Percentiles rank a stretch among this genome's conserved stretches.
Conservation (phyloP, 1,140 invertebrate genomes). For the Bombus difficillimus region DNA sequence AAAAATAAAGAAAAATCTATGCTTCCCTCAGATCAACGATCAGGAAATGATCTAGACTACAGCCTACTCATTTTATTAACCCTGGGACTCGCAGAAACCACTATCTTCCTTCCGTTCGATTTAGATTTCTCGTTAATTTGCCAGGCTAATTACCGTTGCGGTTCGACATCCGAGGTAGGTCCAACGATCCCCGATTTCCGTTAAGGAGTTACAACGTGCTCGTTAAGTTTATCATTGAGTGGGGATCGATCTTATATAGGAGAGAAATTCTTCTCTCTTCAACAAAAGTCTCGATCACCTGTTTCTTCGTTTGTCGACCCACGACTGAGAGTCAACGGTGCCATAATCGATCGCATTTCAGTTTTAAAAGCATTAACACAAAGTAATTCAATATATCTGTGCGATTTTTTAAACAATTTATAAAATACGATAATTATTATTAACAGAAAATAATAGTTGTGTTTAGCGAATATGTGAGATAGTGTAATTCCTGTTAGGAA, state of each 20-base stretch:
- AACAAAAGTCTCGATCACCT: conserved; percentile 30
- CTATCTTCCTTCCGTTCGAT: conserved; percentile 52
- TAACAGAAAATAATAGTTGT: neutral
- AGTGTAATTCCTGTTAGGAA: no score
- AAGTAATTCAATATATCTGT: neutral
- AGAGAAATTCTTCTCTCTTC: conserved; percentile 12
- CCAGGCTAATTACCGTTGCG: conserved; percentile 34
- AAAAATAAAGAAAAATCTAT: neutral
- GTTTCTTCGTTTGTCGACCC: neutral
- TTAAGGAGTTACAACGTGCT: neutral
- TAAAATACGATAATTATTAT: neutral
- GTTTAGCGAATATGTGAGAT: no score
- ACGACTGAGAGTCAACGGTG: neutral
- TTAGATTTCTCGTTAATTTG: conserved; percentile 52
- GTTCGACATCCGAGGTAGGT: conserved; percentile 32
- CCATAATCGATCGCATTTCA: neutral
- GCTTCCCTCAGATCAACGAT: neutral
- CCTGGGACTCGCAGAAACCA: conserved; percentile 20
- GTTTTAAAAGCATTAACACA: neutral
- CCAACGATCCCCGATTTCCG: neutral
- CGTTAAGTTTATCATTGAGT: neutral
- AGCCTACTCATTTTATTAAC: neutral
- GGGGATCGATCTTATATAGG: conserved; percentile 55
- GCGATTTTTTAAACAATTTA: neutral
- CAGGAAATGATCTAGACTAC: conserved; percentile 28